Evolutionary conservation across 2,113 vertebrate genomes (phyloP).

Genomic region (Psittacula cyanocephala): DNA sequence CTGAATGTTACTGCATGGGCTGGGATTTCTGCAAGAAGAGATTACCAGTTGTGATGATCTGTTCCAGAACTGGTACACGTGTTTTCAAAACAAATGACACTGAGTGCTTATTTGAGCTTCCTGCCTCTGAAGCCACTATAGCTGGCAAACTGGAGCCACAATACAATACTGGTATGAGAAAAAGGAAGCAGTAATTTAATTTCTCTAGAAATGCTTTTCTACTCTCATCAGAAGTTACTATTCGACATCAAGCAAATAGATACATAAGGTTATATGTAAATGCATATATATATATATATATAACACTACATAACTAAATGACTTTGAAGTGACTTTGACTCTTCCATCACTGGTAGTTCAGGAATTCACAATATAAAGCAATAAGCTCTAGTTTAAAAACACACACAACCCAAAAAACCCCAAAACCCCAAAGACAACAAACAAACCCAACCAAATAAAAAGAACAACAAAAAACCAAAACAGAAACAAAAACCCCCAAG

Average conservation of each 20-base stretch:
- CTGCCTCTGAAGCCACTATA: neutral
- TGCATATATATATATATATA: neutral
- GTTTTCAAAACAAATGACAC: neutral
- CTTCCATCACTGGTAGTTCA: neutral
- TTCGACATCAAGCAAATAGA: neutral
- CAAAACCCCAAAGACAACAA: fast-evolving
- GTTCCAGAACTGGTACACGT: neutral
- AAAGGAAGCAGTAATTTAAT: neutral
- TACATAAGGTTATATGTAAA: neutral
- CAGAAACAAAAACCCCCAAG: fast-evolving
- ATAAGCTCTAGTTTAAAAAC: neutral
- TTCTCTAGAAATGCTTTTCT: neutral
- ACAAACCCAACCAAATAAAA: neutral
- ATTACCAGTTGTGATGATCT: neutral
- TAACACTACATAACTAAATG: neutral
- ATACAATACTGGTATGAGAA: neutral
- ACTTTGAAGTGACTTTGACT: neutral
- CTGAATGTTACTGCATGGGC: neutral
- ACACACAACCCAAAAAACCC: neutral
- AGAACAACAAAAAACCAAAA: fast-evolving
- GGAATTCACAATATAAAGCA: neutral
- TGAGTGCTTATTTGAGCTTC: neutral
- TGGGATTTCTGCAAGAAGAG: neutral
- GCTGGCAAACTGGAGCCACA: neutral
- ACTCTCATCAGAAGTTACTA: neutral